phyloP scores from a whole-genome alignment of 2,113 vertebrate species.

The Neodontobutis hainanensis region DNA sequence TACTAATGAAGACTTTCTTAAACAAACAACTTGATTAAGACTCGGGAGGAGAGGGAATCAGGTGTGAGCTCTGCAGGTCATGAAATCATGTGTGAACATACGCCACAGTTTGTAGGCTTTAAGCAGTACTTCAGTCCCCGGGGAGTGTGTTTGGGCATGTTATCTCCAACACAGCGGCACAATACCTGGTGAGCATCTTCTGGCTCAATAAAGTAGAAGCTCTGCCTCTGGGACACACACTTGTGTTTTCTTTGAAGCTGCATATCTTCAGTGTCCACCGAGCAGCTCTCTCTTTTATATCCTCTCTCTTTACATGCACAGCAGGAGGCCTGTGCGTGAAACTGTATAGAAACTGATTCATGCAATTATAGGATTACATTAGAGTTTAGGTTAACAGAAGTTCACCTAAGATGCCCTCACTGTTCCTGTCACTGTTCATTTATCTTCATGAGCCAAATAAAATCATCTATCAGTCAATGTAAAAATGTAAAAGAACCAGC shows the following conservation, averaged over 20 bases:
- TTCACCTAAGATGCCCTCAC: neutral
- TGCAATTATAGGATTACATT: neutral
- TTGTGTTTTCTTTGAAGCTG: slow-evolving; percentile 40
- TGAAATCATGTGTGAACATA: slow-evolving; percentile 62
- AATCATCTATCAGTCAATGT: too few relatives aligned
- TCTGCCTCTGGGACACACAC: slow-evolving; percentile 37
- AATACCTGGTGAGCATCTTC: slow-evolving; percentile 40
- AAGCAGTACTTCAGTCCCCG: slow-evolving; percentile 14
- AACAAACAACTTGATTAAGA: slow-evolving; percentile 67
- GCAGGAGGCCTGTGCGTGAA: neutral
- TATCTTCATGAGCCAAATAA: too few relatives aligned
- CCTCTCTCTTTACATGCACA: neutral
- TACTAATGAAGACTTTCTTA: slow-evolving; percentile 44
- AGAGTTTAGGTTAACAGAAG: neutral
- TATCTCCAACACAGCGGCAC: slow-evolving; percentile 31
- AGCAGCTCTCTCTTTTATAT: slow-evolving; percentile 19
- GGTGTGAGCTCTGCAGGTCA: slow-evolving; percentile 61
- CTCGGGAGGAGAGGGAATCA: slow-evolving; percentile 62
- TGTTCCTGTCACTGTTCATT: too few relatives aligned
- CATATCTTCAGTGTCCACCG: slow-evolving; percentile 29
- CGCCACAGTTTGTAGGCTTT: slow-evolving; percentile 31
- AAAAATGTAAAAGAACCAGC: too few relatives aligned
- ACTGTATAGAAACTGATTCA: neutral
- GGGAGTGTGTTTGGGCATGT: slow-evolving; percentile 29
- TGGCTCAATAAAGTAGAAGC: slow-evolving; percentile 17